Evolutionary conservation across 2,888 invertebrate species (phyloP), one percentile per base, ranked within the genome.

Genomic region (Phragmatobia fuliginosa): DNA sequence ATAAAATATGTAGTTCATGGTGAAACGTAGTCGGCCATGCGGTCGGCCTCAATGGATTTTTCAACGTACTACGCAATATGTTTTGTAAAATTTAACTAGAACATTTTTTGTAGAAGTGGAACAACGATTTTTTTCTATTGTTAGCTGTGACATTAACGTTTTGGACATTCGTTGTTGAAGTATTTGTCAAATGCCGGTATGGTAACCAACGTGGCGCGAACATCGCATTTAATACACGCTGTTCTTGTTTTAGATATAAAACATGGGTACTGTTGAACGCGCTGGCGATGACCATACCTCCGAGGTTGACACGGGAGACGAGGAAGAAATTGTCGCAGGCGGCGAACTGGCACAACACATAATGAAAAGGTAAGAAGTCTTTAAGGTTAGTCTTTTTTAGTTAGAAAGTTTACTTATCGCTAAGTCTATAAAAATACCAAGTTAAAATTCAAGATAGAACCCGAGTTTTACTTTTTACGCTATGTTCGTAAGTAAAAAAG

Each of bases 211-310:
- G 94, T 94, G 94, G 94, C 92, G 91, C 85, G 87, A 90, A 89
- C 80, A 71, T 74, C 75, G 77, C 72, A 71, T 71, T 73, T 67
- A 66, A 85, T 76, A 84, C 77, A 60, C 74, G 67, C 73, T 78
- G 82, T 78, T 86, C 86, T 89, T 89, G 84, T 93, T 93, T 83
- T 90, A 92, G 94, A 90, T 85, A 79, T 77, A 76, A 90, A 64
- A 81, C 89, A 97, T 97, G 97, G 96, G 96, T 92, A 95, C 96
- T 82, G 96, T 97, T 82, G 96, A 97, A 87, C 96, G 96, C 81
- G 95, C 96, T 84, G 96, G 96, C 75, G 96, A 97, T 88, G 96
- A 96, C 85, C 89, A 89, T 77, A 96, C 96, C 73, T 96, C 96
- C 72, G 96, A 96, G 76, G 92, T 96, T 83, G 97, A 97, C 87